Percentiles rank a stretch among this genome's conserved stretches.
Conservation (phyloP, 2,113 vertebrate species). For the Tapirus terrestris region DNA sequence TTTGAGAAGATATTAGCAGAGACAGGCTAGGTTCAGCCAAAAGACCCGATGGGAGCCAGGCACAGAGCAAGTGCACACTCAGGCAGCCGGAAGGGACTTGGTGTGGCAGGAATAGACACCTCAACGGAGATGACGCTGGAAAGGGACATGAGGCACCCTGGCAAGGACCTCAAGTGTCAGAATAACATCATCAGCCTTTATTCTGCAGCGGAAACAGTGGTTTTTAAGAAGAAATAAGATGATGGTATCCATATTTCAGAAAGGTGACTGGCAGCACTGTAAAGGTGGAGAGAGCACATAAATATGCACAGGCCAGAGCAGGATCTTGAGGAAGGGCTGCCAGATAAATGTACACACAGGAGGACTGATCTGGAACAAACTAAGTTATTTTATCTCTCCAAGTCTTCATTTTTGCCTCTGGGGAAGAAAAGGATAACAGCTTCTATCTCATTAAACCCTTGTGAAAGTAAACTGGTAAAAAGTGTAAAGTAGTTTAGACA, state of each 20-base stretch:
- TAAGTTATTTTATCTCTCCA: not conserved
- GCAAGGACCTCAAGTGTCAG: accelerated
- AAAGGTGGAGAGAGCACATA: no score
- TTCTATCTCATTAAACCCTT: not conserved
- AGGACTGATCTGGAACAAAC: not conserved
- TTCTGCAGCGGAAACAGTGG: not conserved
- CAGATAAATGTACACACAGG: not conserved
- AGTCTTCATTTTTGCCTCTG: not conserved
- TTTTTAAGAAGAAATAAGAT: not conserved
- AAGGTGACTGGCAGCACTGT: not conserved
- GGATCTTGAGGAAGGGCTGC: not conserved
- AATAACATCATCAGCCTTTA: no score
- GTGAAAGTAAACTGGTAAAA: not conserved
- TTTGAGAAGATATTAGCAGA: not conserved
- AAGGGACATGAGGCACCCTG: no score
- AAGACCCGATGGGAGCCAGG: not conserved
- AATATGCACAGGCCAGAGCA: not conserved
- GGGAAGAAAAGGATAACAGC: not conserved
- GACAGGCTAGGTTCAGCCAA: not conserved
- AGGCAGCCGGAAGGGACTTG: no score
- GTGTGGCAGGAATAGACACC: not conserved
- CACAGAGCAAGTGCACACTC: no score
- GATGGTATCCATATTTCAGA: not conserved
- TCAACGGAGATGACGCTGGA: no score
- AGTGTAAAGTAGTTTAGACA: not conserved